Conservation (phyloP, 2,797 vertebrate genomes). For the Gymnodraco acuticeps region DNA sequence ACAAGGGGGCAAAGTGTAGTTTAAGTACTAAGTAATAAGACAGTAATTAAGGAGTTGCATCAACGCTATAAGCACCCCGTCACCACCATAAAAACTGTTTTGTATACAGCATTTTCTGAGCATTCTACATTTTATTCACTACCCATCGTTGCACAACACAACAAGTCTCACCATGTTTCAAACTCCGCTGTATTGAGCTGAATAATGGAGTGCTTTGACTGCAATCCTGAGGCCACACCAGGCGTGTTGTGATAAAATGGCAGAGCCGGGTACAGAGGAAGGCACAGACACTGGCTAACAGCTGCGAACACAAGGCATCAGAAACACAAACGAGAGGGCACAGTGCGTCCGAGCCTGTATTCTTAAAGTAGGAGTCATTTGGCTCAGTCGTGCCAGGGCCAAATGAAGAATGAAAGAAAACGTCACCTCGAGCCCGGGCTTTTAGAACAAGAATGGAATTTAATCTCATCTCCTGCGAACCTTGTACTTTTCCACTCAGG, state of each 20-base stretch:
- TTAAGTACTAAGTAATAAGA: constrained; percentile 23
- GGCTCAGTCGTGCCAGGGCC: constrained; percentile 54
- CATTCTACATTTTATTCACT: constrained; percentile 45
- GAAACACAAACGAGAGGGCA: constrained; percentile 50
- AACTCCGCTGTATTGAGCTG: constrained; percentile 47
- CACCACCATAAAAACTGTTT: constrained; percentile 46
- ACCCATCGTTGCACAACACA: constrained; percentile 50
- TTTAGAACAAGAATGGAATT: constrained; percentile 76
- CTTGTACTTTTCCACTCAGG: constrained; percentile 82
- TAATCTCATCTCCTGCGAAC: constrained; percentile 79
- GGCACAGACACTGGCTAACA: constrained; percentile 56
- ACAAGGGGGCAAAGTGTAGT: constrained; percentile 13
- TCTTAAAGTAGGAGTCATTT: constrained; percentile 44
- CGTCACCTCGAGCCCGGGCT: constrained; percentile 57
- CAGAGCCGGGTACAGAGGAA: constrained; percentile 53
- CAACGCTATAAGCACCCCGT: constrained; percentile 28
- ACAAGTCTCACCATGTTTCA: constrained; percentile 60
- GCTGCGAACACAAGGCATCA: constrained; percentile 60
- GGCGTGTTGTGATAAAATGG: constrained; percentile 52
- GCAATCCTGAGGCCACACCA: constrained; percentile 42
- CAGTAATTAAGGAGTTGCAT: constrained; percentile 56
- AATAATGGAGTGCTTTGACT: constrained; percentile 59
- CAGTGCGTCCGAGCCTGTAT: constrained; percentile 28
- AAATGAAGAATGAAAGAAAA: constrained; percentile 57
- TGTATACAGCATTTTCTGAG: constrained; percentile 43